Conservation (phyloP, 2,797 vertebrate genomes). For the Hemitrygon akajei region DNA sequence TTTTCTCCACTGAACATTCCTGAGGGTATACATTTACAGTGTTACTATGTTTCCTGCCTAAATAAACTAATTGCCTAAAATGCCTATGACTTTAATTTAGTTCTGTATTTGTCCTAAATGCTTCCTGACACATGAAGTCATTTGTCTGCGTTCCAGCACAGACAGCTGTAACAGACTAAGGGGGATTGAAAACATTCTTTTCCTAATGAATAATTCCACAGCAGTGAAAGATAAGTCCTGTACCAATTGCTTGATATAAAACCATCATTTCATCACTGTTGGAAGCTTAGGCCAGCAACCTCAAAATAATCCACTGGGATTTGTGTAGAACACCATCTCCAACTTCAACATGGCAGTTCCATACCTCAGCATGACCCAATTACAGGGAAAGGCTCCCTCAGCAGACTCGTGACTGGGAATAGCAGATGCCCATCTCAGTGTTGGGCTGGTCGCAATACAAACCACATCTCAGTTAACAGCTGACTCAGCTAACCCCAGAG, state of each 20-base stretch:
- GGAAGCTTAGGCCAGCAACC: not conserved
- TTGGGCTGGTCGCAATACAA: no score
- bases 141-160: conserved; percentile 18
- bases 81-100: conserved; percentile 18
- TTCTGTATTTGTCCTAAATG: conserved; percentile 16
- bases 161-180: conserved; percentile 30
- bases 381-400: not conserved
- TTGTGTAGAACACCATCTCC: not conserved
- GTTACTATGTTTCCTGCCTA: not conserved
- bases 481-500: not conserved
- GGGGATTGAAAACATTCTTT: conserved; percentile 34
- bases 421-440: no score
- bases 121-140: conserved; percentile 29
- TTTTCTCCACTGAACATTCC: not conserved
- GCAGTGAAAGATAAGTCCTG: not conserved
- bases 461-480: not conserved
- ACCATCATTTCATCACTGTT: not conserved
- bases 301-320: not conserved
- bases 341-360: not conserved
- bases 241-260: conserved; percentile 17
- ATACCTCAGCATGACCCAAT: not conserved
- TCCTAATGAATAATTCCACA: conserved; percentile 30
- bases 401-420: not conserved
- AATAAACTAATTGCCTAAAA: conserved; percentile 24
- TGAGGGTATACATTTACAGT: not conserved